A percentile compares a stretch with the other conserved stretches of the same genome.
Evolutionary conservation across 2,797 vertebrate species (phyloP).

Genomic region (Pseudomugil tenellus): DNA sequence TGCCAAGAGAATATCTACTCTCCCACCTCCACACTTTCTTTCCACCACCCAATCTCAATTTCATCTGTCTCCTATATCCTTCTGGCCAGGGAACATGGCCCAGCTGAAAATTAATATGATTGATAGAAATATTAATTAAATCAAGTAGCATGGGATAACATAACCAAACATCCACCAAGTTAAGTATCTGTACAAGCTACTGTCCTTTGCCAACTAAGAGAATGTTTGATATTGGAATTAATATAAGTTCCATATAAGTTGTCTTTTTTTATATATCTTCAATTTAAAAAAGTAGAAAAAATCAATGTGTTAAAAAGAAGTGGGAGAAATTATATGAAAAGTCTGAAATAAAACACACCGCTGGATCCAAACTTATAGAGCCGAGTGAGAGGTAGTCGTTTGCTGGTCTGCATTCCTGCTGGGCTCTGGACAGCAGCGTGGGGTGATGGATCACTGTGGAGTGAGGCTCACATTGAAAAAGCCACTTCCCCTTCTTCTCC

Average conservation of each 20-base stretch:
- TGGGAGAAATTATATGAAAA: neutral
- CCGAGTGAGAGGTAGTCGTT: constrained; percentile 45
- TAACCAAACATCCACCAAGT: neutral
- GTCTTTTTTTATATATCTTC: neutral
- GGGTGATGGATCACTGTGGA: constrained; percentile 56
- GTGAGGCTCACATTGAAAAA: constrained; percentile 60
- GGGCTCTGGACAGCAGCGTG: constrained; percentile 64
- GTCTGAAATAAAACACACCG: constrained; percentile 71
- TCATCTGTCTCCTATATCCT: constrained; percentile 8
- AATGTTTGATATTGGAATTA: neutral
- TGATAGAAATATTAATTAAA: neutral
- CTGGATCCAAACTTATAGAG: constrained; percentile 77
- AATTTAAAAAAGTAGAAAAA: neutral
- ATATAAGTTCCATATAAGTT: neutral
- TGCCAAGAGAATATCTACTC: constrained; percentile 25
- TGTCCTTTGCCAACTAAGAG: neutral
- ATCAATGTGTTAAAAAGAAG: neutral
- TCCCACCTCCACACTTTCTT: neutral
- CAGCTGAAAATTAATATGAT: constrained; percentile 28
- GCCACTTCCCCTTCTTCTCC: constrained; percentile 61
- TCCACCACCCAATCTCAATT: constrained; percentile 3
- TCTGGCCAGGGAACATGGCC: constrained; percentile 36
- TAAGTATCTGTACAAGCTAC: constrained; percentile 2
- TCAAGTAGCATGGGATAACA: neutral
- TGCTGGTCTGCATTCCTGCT: constrained; percentile 65